phyloP scores from a whole-genome alignment of 2,113 vertebrate genomes.

The Semnornis frantzii region DNA sequence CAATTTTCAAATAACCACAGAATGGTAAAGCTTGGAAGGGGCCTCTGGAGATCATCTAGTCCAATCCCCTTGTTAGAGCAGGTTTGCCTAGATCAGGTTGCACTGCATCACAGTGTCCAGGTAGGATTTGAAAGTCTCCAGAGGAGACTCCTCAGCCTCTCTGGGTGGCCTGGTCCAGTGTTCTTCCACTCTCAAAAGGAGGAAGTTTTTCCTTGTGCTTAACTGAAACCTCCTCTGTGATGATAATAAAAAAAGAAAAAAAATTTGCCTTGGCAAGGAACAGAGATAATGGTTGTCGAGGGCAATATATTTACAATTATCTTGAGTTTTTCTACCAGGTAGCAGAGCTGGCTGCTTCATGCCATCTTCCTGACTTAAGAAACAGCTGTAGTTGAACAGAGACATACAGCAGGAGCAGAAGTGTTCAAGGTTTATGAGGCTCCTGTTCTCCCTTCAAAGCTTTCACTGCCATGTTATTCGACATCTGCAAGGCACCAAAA shows the following conservation, averaged over 20 bases:
- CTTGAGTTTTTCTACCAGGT: not conserved
- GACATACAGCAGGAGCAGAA: not conserved
- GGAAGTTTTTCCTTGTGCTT: too few relatives aligned
- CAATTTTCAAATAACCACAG: not conserved
- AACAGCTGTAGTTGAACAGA: not conserved
- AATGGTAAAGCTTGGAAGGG: too few relatives aligned
- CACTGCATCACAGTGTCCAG: too few relatives aligned
- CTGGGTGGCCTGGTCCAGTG: too few relatives aligned
- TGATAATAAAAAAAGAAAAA: not conserved
- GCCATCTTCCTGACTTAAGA: not conserved
- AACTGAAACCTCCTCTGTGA: too few relatives aligned
- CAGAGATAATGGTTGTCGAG: not conserved
- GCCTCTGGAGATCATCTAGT: too few relatives aligned
- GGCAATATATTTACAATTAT: not conserved
- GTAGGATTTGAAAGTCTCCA: too few relatives aligned
- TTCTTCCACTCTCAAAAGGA: too few relatives aligned
- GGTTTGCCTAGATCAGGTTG: too few relatives aligned
- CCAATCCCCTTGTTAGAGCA: too few relatives aligned
- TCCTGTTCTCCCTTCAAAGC: not conserved
- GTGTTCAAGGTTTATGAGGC: not conserved
- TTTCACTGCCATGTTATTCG: not conserved
- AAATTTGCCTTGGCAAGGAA: not conserved
- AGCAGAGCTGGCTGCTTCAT: not conserved
- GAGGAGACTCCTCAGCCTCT: too few relatives aligned
- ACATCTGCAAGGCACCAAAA: not conserved